Conservation (phyloP, 2,888 invertebrate species). For the Eupithecia abbreviata region DNA sequence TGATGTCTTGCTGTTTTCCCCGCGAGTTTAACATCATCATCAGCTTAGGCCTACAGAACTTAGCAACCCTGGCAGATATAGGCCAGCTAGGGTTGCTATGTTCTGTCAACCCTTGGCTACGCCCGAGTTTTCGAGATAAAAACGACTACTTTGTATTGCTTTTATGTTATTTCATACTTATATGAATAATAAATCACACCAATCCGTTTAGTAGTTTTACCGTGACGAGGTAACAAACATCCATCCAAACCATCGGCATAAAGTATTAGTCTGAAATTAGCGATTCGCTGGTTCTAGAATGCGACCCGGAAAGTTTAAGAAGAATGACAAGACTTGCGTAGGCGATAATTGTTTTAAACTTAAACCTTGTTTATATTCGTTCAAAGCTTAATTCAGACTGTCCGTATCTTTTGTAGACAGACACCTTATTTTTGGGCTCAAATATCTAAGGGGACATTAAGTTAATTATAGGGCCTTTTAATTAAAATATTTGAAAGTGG, state of each 20-base stretch:
- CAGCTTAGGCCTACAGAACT: no score
- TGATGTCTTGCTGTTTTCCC: no score
- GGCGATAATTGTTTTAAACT: background rate
- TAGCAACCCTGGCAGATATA: no score
- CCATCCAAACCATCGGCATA: background rate
- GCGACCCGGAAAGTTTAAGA: background rate
- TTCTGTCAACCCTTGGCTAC: no score
- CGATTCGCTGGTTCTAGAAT: background rate
- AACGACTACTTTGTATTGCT: no score
- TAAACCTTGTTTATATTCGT: background rate
- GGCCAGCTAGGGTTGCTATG: no score
- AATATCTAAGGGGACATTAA: conserved; percentile 28
- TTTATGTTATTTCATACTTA: no score
- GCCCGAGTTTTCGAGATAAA: no score
- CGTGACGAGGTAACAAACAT: background rate
- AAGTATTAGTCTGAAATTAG: background rate
- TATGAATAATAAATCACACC: no score
- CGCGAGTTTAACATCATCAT: no score
- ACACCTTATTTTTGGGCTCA: conserved; percentile 19
- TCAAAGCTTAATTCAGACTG: background rate
- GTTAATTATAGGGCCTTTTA: conserved; percentile 30
- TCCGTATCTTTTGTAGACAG: conserved; percentile 7
- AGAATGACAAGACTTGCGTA: background rate
- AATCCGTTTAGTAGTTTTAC: no score
- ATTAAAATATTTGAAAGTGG: conserved; percentile 16